Base-by-base conservation (phyloP, 2,113 vertebrate genomes). In the Tauraco erythrolophus region DNA sequence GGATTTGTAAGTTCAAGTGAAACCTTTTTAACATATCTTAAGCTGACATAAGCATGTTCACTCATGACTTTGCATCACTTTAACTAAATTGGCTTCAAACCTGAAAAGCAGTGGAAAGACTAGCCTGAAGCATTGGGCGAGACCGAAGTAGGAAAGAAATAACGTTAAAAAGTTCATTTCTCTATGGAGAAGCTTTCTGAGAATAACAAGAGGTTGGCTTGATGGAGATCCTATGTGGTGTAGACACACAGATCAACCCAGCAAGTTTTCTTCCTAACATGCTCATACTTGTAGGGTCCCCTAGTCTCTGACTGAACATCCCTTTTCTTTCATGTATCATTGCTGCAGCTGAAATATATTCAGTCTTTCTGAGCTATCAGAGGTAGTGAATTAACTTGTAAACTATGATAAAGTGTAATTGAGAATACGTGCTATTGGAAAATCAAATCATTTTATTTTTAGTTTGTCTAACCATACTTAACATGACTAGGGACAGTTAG, bases 391-490 rank as follows among this genome's bases (percentile, higher is more conserved):
- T 95, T 94, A 91, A 72, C 84, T 95, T 93, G 89, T 95, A 92
- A 91, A 64, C 66, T 30, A 22, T 85, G 86, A 91, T 93, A 86
- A 90, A 88, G 19, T 84, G 77, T 95, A 96, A 96, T 96, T 97
- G 94, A 85, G 86, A 90, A 58, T 92, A 95, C 84, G 81, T 94
- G 96, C 92, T 81, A 81, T 25, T 88, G 93, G 82, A 93, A 96
- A 93, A 96, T 91, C 77, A 94, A 86, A 70, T 82, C 25, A 48
- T 92, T 97, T 95, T 97, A 94, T 88, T 92, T 94, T 94, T 96
- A 87, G 94, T 84, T 90, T 92, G 74, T 83, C 95, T 97, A 96
- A 96, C 95, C 74, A 95, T 77, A 39, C 83, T 96, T 97, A 95
- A 92, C 92, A 94, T n/a, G 58, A 84, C 94, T 92, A 85, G 96